These are phyloP conservation scores for Oncorhynchus masou DNA, from an alignment of 2,113 vertebrate species.

Conservation along the genomic window DNA sequence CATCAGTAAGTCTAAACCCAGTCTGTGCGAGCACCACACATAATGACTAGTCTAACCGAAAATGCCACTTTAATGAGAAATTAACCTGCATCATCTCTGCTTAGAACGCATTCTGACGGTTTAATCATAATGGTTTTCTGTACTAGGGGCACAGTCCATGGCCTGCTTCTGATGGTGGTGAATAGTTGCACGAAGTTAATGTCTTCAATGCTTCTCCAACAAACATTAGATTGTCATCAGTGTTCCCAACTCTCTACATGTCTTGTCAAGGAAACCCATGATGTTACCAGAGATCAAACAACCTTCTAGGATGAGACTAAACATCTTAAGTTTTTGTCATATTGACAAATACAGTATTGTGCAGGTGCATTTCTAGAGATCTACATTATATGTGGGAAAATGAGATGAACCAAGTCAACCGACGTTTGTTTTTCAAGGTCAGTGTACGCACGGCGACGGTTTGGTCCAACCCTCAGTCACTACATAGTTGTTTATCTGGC, in stretches of 20 bases:
- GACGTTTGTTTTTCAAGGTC: too few relatives aligned
- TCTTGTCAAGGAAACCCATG: not conserved
- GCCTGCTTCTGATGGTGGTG: not conserved
- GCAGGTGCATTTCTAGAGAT: not conserved
- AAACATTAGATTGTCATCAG: not conserved
- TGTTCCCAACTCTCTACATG: not conserved
- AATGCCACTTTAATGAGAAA: conserved; percentile 31
- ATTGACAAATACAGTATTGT: too few relatives aligned
- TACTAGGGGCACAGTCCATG: not conserved
- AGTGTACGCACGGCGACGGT: too few relatives aligned
- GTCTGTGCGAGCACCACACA: conserved; percentile 14
- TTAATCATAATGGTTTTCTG: not conserved
- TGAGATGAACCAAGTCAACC: too few relatives aligned
- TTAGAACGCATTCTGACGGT: not conserved
- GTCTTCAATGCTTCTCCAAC: not conserved
- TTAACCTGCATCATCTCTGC: conserved; percentile 17
- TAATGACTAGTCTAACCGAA: conserved; percentile 32
- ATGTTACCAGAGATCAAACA: not conserved
- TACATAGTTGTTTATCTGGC: too few relatives aligned
- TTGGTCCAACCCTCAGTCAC: too few relatives aligned
- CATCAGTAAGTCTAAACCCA: conserved; percentile 31
- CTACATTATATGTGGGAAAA: not conserved
- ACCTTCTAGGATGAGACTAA: not conserved
- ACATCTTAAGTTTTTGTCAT: not conserved
- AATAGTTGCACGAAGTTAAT: not conserved